Conservation (phyloP, 2,113 vertebrate genomes). For the Odocoileus virginianus region DNA sequence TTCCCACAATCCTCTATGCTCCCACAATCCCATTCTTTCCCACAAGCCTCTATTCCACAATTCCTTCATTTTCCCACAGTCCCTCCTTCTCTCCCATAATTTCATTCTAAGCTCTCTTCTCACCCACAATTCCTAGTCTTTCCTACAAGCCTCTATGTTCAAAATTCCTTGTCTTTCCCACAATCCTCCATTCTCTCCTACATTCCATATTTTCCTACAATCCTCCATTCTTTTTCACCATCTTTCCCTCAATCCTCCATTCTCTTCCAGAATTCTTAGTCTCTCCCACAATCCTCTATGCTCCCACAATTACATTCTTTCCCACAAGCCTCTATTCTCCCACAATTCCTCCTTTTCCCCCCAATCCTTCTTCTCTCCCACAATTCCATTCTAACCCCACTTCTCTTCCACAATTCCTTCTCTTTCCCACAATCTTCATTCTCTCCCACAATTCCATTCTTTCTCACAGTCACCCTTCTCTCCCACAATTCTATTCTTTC, state of each 20-base stretch:
- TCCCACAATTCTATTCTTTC: not conserved
- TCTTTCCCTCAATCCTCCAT: not conserved
- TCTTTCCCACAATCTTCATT: not conserved
- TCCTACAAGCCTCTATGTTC: not conserved
- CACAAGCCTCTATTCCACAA: not conserved
- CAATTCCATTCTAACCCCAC: not conserved
- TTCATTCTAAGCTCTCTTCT: too few species aligned
- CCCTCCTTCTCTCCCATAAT: not conserved
- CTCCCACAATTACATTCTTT: not conserved
- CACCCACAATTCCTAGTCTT: not conserved
- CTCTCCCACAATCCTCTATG: not conserved
- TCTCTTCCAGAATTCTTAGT: not conserved
- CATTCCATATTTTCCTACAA: not conserved
- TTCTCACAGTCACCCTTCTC: not conserved
- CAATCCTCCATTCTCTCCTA: not conserved
- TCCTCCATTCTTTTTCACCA: not conserved
- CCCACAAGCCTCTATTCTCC: not conserved
- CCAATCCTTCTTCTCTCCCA: not conserved
- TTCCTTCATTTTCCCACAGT: not conserved
- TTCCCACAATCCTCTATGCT: not conserved
- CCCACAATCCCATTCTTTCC: not conserved
- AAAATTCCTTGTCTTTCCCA: not conserved
- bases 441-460: not conserved
- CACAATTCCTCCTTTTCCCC: not conserved
- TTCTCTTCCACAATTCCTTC: not conserved